These are phyloP conservation scores for Oryzias celebensis DNA, from an alignment of 2,113 vertebrate species.

Conservation along the genomic window DNA sequence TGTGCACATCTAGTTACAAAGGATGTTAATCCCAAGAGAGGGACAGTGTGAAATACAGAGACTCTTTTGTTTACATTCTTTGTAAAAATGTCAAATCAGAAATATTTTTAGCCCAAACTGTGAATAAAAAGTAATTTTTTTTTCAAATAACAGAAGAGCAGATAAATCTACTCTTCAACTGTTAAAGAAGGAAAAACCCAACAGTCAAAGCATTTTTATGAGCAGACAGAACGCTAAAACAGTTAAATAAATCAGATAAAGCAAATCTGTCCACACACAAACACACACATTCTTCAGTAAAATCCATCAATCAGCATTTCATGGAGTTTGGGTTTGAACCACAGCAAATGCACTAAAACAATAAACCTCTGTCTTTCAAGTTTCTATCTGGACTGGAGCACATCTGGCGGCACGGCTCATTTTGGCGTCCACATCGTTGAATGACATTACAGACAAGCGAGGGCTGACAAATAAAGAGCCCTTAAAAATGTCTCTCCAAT, in stretches of 20 bases:
- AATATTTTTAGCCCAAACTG: constrained; percentile 30
- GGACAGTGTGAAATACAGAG: not conserved
- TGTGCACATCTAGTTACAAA: too few relatives aligned
- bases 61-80: constrained; percentile 9
- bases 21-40: constrained; percentile 12
- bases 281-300: constrained; percentile 65
- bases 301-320: constrained; percentile 78
- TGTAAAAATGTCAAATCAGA: constrained; percentile 20
- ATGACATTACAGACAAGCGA: constrained; percentile 73
- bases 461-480: constrained; percentile 67
- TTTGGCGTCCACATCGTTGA: constrained; percentile 73
- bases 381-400: constrained; percentile 74
- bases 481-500: constrained; percentile 52
- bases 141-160: constrained; percentile 27
- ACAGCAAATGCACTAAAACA: constrained; percentile 78
- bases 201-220: constrained; percentile 30
- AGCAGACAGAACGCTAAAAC: constrained; percentile 43
- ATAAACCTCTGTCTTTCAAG: constrained; percentile 82
- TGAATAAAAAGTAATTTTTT: constrained; percentile 14
- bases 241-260: constrained; percentile 67
- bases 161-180: constrained; percentile 44
- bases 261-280: constrained; percentile 36
- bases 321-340: constrained; percentile 75
- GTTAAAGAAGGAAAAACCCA: constrained; percentile 39
- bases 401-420: constrained; percentile 78